Base-by-base conservation (phyloP, 2,888 invertebrate species). In the Parnassius mnemosyne region DNA sequence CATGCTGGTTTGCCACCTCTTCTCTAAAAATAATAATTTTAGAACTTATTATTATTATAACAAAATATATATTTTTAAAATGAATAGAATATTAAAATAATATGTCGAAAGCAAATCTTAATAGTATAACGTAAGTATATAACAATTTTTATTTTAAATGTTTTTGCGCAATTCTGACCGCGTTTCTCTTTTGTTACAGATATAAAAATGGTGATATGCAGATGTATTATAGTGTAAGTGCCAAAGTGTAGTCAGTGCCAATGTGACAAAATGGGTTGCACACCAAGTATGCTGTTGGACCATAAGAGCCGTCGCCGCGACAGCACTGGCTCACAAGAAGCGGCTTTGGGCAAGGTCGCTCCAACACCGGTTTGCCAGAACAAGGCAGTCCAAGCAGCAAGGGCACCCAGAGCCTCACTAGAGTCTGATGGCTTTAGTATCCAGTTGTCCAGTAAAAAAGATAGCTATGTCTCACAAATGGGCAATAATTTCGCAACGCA, bases 201-300 rank as follows among this genome's bases (percentile, higher is more conserved):
- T 78, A 60, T 64, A 10, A 2, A 69, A 70, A 75, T 61, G 57
- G 84, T 78, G 83, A 71, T 74, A 66, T 71, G 65, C 69, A 49
- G 1, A 10, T 71, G 75, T 75, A 79, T 81, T 79, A 64, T 56
- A 80, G 87, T 87, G 85, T 69, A 50, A 78, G 86, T 88, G 87
- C 78, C 80, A 84, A 83, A 86, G 87, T 89, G 87, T 86, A 89
- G 34, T 34, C 34, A 34, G 49, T 49, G 49, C 79, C 79, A 82
- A 79, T 77, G 77, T 76, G 73, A 67, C 69, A 80, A 66, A 71
- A 94, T 94, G 94, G 94, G 94, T 80, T 94, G 94, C 77, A 93
- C 93, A 68, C 94, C 94, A 72, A 94, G 94, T 78, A 93, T 93
- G 85, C 84, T 94, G 70, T 84, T 93, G 74, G 93, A 93, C 79